Conservation (phyloP, 2,888 invertebrate genomes). For the Drosophila dives region DNA sequence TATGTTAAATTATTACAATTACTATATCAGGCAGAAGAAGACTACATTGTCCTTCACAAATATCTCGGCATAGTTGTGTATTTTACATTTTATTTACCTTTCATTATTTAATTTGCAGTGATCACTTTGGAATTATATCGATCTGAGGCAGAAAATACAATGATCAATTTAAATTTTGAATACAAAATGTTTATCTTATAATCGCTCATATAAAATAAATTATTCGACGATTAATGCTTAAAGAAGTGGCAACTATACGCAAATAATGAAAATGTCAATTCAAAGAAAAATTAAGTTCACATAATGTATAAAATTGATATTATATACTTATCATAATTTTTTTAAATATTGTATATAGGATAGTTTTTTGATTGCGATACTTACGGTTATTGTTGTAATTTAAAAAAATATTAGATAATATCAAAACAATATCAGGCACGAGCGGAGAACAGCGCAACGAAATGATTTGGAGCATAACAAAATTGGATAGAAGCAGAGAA, state of each 20-base stretch:
- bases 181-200: background rate
- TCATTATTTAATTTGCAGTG: background rate
- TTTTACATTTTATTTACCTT: background rate
- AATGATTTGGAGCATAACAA: conserved; percentile 1
- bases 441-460: conserved; percentile 10
- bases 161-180: background rate
- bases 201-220: background rate
- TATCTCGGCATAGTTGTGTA: background rate
- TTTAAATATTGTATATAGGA: background rate
- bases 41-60: background rate
- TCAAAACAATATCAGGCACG: conserved; percentile 3
- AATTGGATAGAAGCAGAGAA: background rate
- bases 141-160: background rate
- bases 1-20: no score
- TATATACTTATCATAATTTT: background rate
- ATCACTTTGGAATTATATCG: background rate
- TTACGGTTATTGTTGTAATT: conserved; percentile 28
- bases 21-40: no score
- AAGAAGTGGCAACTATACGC: background rate
- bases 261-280: background rate
- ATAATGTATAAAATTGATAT: background rate
- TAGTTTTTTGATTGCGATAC: background rate
- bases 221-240: background rate
- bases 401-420: conserved; percentile 35
- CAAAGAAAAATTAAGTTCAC: background rate